Evolutionary conservation across 2,113 vertebrate genomes (phyloP).

Genomic region (Gnathonemus echidnorhynchus): DNA sequence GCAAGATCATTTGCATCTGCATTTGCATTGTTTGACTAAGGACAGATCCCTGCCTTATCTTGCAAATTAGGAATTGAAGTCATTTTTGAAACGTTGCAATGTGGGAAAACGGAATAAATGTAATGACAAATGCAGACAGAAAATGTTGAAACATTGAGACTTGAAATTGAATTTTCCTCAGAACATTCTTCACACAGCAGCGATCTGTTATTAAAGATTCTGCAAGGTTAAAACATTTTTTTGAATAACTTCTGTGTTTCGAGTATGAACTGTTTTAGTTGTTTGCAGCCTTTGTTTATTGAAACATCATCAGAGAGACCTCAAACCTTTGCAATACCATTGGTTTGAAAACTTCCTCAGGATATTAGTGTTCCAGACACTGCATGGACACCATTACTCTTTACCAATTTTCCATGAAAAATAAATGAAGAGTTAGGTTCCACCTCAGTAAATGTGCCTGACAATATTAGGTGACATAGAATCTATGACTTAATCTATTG

Average conservation of each 20-base stretch:
- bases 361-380: background rate
- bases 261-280: background rate
- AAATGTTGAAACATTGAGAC: background rate
- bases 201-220: conserved; percentile 26
- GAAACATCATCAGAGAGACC: background rate
- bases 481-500: background rate
- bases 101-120: conserved; percentile 4
- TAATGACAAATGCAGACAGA: conserved; percentile 21
- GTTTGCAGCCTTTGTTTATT: background rate
- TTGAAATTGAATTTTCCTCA: conserved; percentile 20
- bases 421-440: background rate
- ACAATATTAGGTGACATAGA: background rate
- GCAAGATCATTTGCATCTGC: background rate
- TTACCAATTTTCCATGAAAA: background rate
- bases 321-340: background rate
- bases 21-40: conserved; percentile 3
- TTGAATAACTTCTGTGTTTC: background rate
- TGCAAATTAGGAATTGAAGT: background rate
- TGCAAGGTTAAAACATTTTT: conserved; percentile 11
- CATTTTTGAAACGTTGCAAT: background rate
- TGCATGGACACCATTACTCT: background rate
- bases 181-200: background rate
- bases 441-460: background rate
- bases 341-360: background rate
- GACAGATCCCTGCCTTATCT: background rate